Conservation (phyloP, 2,888 invertebrate species). For the Nyleta sp. region DNA sequence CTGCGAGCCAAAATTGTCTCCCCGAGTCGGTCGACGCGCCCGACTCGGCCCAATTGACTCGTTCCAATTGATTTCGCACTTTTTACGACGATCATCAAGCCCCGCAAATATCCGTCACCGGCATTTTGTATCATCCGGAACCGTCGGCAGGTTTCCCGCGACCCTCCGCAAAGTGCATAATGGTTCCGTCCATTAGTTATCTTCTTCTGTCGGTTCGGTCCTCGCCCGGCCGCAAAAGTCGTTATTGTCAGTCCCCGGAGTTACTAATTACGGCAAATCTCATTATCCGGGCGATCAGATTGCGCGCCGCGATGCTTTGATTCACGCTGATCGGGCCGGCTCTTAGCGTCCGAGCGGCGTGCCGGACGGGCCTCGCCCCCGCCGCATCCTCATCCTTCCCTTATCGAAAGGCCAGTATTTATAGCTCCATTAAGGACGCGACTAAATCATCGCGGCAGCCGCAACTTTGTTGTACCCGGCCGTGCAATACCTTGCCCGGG, state of each 20-base stretch:
- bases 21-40: too few relatives aligned
- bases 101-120: conserved; percentile 36
- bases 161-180: conserved; percentile 50
- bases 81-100: too few relatives aligned
- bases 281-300: conserved; percentile 68
- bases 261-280: conserved; percentile 67
- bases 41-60: too few relatives aligned
- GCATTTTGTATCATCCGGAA: conserved; percentile 28
- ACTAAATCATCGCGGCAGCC: conserved; percentile 85
- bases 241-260: conserved; percentile 58
- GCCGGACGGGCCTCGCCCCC: conserved; percentile 52
- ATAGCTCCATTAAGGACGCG: conserved; percentile 85
- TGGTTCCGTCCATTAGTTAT: conserved; percentile 58
- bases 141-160: conserved; percentile 15
- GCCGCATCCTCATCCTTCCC: conserved; percentile 72
- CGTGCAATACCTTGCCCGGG: conserved; percentile 76
- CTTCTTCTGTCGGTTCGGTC: conserved; percentile 50
- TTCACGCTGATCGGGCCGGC: conserved; percentile 62
- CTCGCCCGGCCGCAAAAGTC: conserved; percentile 45
- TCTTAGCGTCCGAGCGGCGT: conserved; percentile 58
- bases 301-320: conserved; percentile 64
- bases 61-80: too few relatives aligned
- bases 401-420: conserved; percentile 85
- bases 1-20: too few relatives aligned
- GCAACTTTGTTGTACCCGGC: conserved; percentile 83